phyloP scores from a whole-genome alignment of 2,797 vertebrate species.

The Falco biarmicus region DNA sequence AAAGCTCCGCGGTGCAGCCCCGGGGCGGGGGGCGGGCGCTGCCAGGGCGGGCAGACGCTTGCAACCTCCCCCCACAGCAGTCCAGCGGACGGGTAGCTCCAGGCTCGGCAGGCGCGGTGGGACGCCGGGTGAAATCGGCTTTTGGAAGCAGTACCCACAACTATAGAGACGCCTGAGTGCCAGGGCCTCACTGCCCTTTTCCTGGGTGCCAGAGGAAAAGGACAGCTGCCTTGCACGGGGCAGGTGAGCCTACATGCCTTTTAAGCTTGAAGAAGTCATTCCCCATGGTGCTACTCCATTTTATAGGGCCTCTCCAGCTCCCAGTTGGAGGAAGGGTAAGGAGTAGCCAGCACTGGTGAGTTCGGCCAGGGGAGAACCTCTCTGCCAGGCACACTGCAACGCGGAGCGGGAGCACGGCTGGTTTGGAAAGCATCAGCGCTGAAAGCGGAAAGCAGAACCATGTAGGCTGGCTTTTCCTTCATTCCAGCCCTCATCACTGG shows the following conservation, averaged over 20 bases:
- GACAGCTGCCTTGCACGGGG: background rate
- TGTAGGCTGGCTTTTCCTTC: background rate
- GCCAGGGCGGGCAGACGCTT: too few relatives aligned
- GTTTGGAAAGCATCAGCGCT: background rate
- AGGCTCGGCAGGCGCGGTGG: fast-evolving
- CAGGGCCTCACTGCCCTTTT: background rate
- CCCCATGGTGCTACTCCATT: background rate
- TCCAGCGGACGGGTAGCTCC: background rate
- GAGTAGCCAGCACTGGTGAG: background rate
- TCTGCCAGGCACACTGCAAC: background rate
- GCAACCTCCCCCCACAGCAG: too few relatives aligned
- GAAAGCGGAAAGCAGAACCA: background rate
- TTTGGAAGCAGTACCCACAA: background rate
- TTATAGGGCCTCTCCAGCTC: background rate
- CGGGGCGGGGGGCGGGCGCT: too few relatives aligned
- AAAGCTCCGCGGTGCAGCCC: fast-evolving
- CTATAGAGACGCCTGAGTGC: background rate
- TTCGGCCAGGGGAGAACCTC: background rate
- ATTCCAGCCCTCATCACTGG: background rate
- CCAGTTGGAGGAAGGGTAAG: background rate
- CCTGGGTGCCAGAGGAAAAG: background rate
- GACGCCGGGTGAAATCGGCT: fast-evolving
- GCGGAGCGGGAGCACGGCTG: background rate
- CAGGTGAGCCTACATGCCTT: background rate
- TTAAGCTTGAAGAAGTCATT: background rate